Evolutionary conservation across 2,113 vertebrate genomes (phyloP).

Genomic region (Hippocampus mohnikei): DNA sequence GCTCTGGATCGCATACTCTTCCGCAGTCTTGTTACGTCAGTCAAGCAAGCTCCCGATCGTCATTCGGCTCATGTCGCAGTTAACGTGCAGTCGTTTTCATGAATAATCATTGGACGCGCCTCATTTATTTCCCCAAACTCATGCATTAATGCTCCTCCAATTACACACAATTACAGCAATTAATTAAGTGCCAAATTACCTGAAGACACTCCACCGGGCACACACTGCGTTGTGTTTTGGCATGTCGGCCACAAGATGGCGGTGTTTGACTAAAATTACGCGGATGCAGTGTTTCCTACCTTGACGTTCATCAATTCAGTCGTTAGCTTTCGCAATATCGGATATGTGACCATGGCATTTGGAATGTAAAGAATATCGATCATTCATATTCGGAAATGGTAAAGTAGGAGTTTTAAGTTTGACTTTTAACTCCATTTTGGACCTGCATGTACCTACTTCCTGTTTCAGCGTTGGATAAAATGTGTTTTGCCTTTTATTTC

Average conservation of each 20-base stretch:
- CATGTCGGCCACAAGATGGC: slow-evolving; percentile 49
- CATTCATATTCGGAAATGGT: no score
- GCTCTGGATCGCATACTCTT: slow-evolving; percentile 16
- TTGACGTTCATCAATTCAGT: background rate
- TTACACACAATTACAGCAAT: slow-evolving; percentile 57
- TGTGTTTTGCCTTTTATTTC: no score
- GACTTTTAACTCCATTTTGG: no score
- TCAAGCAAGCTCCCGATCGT: slow-evolving; percentile 21
- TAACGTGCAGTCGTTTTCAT: slow-evolving; percentile 15
- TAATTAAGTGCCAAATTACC: slow-evolving; percentile 60
- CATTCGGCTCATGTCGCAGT: slow-evolving; percentile 22
- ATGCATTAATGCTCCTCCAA: slow-evolving; percentile 40
- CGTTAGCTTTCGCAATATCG: background rate
- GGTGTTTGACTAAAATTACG: slow-evolving; percentile 31
- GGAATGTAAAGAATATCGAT: no score
- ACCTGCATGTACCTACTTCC: no score
- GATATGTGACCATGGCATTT: no score
- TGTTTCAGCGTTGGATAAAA: no score
- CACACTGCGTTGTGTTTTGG: slow-evolving; percentile 30
- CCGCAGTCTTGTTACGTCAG: slow-evolving; percentile 12
- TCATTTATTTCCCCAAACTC: slow-evolving; percentile 47
- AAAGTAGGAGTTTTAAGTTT: no score
- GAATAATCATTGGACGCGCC: slow-evolving; percentile 33
- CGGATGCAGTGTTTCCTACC: no score
- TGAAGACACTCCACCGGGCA: slow-evolving; percentile 41